Percentiles rank a stretch among this genome's conserved stretches.
Conservation (phyloP, 1,140 invertebrate species). For the Drosophila auraria region DNA sequence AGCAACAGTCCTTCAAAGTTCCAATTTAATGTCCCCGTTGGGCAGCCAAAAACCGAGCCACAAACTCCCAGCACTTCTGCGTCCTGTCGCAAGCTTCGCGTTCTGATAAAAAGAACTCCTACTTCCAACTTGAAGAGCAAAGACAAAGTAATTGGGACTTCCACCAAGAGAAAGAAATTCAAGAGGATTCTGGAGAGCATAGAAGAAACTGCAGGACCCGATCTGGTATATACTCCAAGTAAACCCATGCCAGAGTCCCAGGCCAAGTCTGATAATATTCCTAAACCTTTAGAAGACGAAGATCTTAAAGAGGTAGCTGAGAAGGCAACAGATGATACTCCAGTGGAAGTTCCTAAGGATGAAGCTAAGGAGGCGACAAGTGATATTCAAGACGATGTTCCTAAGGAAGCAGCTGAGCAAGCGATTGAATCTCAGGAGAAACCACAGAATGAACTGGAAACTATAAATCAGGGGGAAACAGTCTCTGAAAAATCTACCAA, state of each 20-base stretch:
- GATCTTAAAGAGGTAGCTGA: not conserved
- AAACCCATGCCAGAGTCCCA: not conserved
- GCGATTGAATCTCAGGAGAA: not conserved
- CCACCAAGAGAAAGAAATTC: not conserved
- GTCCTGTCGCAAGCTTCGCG: constrained; percentile 46
- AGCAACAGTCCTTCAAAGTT: not conserved
- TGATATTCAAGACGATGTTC: not conserved
- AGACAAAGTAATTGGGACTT: not conserved
- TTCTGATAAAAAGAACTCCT: constrained; percentile 43
- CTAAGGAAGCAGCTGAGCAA: not conserved
- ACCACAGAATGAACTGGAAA: not conserved
- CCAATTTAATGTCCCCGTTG: not conserved
- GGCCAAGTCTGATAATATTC: not conserved
- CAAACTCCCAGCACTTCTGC: constrained; percentile 2
- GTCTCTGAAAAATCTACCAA: not conserved
- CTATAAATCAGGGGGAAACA: not conserved
- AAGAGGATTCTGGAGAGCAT: constrained; percentile 10
- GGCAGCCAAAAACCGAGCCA: too few relatives aligned
- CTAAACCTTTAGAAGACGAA: not conserved
- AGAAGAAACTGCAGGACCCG: not conserved
- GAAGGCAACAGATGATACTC: not conserved
- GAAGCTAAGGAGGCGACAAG: not conserved
- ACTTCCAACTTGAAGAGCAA: not conserved
- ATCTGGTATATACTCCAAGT: not conserved
- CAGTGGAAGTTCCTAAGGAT: not conserved